Evolutionary conservation across 2,888 invertebrate species (phyloP).

Genomic region (Agelastica alni): DNA sequence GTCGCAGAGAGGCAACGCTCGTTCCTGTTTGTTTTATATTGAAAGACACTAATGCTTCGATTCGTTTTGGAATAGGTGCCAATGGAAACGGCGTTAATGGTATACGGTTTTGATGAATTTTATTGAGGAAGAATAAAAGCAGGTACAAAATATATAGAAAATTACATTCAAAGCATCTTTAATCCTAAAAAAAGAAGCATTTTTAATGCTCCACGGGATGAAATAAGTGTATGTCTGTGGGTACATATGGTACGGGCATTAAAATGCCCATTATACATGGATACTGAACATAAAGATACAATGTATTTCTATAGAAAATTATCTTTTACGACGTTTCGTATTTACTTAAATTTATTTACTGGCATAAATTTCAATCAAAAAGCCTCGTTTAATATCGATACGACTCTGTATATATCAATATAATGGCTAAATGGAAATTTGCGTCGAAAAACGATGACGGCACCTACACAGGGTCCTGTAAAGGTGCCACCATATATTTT

Average conservation of each 20-base stretch:
- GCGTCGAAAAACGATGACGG: slow-evolving; percentile 21
- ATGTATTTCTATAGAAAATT: slow-evolving; percentile 48
- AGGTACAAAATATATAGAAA: too few relatives aligned
- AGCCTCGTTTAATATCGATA: slow-evolving; percentile 32
- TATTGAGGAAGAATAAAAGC: too few relatives aligned
- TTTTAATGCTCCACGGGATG: slow-evolving; percentile 33
- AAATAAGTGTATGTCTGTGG: slow-evolving; percentile 32
- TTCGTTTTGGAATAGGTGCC: too few relatives aligned
- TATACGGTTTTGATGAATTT: too few relatives aligned
- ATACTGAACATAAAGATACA: slow-evolving; percentile 46
- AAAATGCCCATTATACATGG: slow-evolving; percentile 46
- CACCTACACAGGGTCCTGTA: slow-evolving; percentile 8
- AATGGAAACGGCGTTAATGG: too few relatives aligned
- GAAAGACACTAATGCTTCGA: too few relatives aligned
- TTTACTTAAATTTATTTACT: slow-evolving; percentile 38
- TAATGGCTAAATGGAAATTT: slow-evolving; percentile 33
- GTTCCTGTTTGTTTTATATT: too few relatives aligned
- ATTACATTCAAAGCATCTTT: slow-evolving; percentile 25
- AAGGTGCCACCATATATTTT: too few relatives aligned
- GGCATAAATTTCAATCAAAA: slow-evolving; percentile 40
- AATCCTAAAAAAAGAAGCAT: slow-evolving; percentile 27
- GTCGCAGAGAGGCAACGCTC: too few relatives aligned
- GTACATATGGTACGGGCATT: slow-evolving; percentile 39
- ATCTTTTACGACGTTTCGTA: slow-evolving; percentile 41
- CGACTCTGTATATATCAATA: slow-evolving; percentile 32